phyloP scores from a whole-genome alignment of 2,113 vertebrate genomes.

The Petrocephalus microphthalmus region DNA sequence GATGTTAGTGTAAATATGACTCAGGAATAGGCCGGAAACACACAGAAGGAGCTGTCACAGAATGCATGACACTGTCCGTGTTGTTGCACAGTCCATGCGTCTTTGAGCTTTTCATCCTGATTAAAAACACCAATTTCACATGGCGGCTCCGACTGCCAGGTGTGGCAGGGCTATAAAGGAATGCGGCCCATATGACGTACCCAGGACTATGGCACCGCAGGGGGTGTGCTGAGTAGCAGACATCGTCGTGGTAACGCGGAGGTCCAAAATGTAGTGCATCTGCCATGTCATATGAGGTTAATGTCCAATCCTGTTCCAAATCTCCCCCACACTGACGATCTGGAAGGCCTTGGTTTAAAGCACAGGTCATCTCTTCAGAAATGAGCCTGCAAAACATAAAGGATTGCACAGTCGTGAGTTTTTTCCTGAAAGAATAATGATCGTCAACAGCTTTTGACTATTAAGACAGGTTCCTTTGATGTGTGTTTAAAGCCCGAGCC shows the following conservation, averaged over 20 bases:
- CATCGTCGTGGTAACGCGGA: background rate
- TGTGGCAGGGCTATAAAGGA: background rate
- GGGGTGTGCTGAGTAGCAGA: background rate
- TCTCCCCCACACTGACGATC: background rate
- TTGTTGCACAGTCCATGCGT: background rate
- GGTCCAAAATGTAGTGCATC: background rate
- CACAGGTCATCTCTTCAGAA: too few species aligned
- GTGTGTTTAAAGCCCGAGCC: background rate
- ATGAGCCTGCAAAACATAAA: background rate
- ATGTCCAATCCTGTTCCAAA: background rate
- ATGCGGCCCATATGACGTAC: background rate
- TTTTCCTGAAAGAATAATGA: background rate
- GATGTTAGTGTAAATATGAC: background rate
- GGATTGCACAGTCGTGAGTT: background rate
- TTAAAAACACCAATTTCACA: background rate
- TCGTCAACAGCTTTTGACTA: background rate
- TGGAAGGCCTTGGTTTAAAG: background rate
- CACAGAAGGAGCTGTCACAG: background rate
- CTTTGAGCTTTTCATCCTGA: background rate
- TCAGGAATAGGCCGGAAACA: background rate
- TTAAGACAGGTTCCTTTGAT: constrained; percentile 5
- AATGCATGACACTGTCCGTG: background rate
- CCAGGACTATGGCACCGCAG: background rate
- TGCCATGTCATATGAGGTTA: background rate
- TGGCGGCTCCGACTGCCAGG: background rate